A percentile compares a stretch with the other conserved stretches of the same genome.
Conservation (phyloP, 2,888 invertebrate species). For the Glyphotaelius pellucidus region DNA sequence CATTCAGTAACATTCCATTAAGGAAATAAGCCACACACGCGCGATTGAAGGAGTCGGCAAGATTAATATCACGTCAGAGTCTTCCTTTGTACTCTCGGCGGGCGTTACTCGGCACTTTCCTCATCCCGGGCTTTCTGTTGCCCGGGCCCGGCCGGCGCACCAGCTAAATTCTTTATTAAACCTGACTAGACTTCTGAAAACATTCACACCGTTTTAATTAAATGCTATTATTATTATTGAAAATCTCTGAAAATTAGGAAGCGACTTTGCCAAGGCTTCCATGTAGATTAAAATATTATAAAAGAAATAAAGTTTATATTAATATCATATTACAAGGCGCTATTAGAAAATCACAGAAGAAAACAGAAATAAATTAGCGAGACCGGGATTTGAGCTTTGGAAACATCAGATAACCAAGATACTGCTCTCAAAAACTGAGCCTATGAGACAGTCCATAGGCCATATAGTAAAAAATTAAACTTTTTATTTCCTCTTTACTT, state of each 20-base stretch:
- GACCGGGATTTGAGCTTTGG: neutral
- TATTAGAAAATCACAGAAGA: neutral
- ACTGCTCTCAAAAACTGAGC: no score
- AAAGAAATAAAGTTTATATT: neutral
- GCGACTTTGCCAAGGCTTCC: neutral
- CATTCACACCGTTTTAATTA: neutral
- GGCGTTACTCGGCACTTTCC: constrained; percentile 49
- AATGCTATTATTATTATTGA: neutral
- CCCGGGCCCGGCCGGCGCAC: neutral
- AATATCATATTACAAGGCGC: neutral
- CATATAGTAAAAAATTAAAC: no score
- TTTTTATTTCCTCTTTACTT: no score
- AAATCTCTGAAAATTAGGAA: neutral
- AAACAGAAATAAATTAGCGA: neutral
- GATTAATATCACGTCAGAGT: constrained; percentile 52
- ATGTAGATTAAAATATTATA: neutral
- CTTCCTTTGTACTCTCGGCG: constrained; percentile 37
- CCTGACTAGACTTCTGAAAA: neutral
- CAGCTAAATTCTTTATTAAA: neutral
- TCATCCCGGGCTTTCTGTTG: constrained; percentile 4
- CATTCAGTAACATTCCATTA: constrained; percentile 23
- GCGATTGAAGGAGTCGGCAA: constrained; percentile 47
- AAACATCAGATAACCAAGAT: neutral
- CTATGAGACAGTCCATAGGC: no score
- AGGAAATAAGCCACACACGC: constrained; percentile 45